Evolutionary conservation across 1,140 invertebrate species (phyloP).

Genomic region (Holotrichia oblita): DNA sequence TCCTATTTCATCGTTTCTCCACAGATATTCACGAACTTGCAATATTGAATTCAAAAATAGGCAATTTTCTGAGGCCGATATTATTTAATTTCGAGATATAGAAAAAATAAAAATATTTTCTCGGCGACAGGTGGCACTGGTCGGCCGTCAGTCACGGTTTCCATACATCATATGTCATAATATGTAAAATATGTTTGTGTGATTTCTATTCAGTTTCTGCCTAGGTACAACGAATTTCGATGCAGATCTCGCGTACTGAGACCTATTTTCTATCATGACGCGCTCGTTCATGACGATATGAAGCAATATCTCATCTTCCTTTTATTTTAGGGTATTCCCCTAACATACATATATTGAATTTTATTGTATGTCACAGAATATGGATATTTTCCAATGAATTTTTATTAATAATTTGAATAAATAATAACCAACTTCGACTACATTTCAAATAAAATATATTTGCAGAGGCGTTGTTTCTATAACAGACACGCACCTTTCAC

Average conservation of each 20-base stretch:
- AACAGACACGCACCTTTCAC: neutral
- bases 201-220: neutral
- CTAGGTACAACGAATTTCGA: neutral
- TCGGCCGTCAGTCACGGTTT: neutral
- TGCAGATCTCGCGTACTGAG: neutral
- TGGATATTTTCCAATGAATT: neutral
- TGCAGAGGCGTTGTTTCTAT: too few relatives aligned
- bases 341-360: neutral
- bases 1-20: neutral
- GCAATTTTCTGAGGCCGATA: neutral
- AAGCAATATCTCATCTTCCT: neutral
- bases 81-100: conserved; percentile 9
- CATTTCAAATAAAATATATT: too few relatives aligned
- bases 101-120: conserved; percentile 3
- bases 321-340: neutral
- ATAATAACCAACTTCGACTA: too few relatives aligned
- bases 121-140: neutral
- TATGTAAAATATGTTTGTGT: conserved; percentile 17
- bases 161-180: neutral
- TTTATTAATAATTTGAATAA: neutral
- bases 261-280: neutral
- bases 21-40: neutral
- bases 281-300: neutral
- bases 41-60: neutral
- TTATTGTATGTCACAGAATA: neutral